These are phyloP conservation scores for Hyles euphorbiae DNA, from an alignment of 1,140 invertebrate species.

Conservation along the genomic window DNA sequence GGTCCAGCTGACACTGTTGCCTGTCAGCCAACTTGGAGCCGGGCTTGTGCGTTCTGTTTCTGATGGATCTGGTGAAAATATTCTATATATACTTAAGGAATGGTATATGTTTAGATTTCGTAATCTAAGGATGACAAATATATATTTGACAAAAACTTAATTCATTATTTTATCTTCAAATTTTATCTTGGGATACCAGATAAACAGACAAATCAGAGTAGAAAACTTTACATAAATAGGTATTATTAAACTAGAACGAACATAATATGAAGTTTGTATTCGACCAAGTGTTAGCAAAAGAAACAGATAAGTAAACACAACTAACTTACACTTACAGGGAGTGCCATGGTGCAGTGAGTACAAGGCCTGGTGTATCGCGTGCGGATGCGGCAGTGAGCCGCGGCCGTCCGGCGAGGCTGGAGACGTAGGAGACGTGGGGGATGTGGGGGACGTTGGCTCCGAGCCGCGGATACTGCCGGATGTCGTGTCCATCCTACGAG, in stretches of 20 bases:
- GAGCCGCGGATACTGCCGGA: slow-evolving; percentile 94
- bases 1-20: slow-evolving; percentile 18
- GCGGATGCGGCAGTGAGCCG: slow-evolving; percentile 73
- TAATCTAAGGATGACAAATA: no score
- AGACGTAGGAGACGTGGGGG: slow-evolving; percentile 80
- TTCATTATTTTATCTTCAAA: no score
- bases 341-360: slow-evolving; percentile 33
- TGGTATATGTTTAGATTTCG: no score
- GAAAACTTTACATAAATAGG: no score
- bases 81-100: no score
- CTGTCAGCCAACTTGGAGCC: slow-evolving; percentile 27
- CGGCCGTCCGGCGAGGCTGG: slow-evolving; percentile 77
- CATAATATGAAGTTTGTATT: no score
- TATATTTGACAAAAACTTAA: no score
- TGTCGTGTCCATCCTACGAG: slow-evolving; percentile 90
- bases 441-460: slow-evolving; percentile 91
- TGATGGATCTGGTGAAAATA: slow-evolving; percentile 1
- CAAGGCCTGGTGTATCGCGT: slow-evolving; percentile 40
- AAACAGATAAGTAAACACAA: no score
- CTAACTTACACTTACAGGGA: slow-evolving; percentile 2
- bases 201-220: no score
- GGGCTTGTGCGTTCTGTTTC: slow-evolving; percentile 33
- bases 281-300: no score
- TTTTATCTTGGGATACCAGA: no score
- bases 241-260: no score